Evolutionary conservation across 2,888 invertebrate genomes (phyloP).

Genomic region (Ornithoptera alexandrae): DNA sequence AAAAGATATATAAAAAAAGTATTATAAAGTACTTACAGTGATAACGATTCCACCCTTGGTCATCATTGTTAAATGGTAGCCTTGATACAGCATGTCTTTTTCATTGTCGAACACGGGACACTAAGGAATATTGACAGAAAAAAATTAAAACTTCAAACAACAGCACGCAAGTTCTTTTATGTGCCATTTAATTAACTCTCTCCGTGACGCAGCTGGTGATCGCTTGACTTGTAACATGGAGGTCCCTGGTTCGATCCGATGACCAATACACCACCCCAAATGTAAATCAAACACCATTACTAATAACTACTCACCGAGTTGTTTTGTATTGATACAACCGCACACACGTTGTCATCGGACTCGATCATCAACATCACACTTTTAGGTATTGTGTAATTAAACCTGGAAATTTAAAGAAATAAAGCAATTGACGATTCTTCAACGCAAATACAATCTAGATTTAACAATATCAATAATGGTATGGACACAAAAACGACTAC

Average conservation of each 20-base stretch:
- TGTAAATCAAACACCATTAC: too few species aligned
- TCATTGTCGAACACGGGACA: conserved; percentile 91
- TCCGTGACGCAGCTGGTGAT: too few species aligned
- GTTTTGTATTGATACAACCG: conserved; percentile 88
- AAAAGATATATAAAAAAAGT: not conserved
- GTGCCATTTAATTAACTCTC: too few species aligned
- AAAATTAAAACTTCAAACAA: not conserved
- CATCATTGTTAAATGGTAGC: conserved; percentile 88
- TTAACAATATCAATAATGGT: too few species aligned
- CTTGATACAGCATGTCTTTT: conserved; percentile 85
- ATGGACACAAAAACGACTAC: too few species aligned
- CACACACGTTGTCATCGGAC: conserved; percentile 83
- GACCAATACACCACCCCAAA: too few species aligned
- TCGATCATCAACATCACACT: conserved; percentile 81
- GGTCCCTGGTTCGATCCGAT: too few species aligned
- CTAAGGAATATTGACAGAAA: conserved; percentile 66
- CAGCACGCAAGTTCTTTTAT: too few species aligned
- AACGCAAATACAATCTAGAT: too few species aligned
- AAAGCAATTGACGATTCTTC: too few species aligned
- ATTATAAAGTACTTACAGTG: conserved; percentile 74
- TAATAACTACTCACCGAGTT: conserved; percentile 77
- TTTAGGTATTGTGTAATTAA: conserved; percentile 66
- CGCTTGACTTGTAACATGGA: too few species aligned
- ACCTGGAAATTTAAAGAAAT: conserved; percentile 40
- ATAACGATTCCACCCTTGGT: conserved; percentile 88